phyloP scores from a whole-genome alignment of 2,797 vertebrate species.

The Erethizon dorsatum region DNA sequence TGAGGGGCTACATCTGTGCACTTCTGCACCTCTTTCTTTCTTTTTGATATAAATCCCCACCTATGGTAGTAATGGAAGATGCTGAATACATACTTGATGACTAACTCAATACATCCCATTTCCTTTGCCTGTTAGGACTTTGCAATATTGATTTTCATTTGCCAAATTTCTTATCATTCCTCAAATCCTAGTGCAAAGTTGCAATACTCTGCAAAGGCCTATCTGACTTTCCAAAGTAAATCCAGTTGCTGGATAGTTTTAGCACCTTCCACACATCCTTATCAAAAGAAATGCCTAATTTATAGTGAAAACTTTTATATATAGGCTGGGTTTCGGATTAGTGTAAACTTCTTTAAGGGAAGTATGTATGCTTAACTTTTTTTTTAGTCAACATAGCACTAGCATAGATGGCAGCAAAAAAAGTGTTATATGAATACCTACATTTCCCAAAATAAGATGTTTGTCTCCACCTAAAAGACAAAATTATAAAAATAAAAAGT shows the following conservation, averaged over 20 bases:
- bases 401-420: background rate
- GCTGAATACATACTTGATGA: background rate
- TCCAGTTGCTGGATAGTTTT: background rate
- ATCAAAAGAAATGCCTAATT: background rate
- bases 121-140: background rate
- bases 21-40: background rate
- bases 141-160: slow-evolving; percentile 16
- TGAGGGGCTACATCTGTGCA: background rate
- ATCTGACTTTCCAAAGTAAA: background rate
- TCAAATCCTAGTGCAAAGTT: background rate
- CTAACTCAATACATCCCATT: background rate
- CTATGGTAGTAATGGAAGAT: background rate
- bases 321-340: background rate
- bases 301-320: background rate
- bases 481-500: background rate
- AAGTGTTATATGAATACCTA: background rate
- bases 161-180: background rate
- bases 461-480: background rate
- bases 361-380: background rate
- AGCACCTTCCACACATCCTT: background rate
- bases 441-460: background rate
- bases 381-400: background rate
- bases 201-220: background rate
- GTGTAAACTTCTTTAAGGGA: no score
- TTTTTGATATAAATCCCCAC: background rate